phyloP scores from a whole-genome alignment of 2,888 invertebrate genomes.

The Ennomos erosarius region DNA sequence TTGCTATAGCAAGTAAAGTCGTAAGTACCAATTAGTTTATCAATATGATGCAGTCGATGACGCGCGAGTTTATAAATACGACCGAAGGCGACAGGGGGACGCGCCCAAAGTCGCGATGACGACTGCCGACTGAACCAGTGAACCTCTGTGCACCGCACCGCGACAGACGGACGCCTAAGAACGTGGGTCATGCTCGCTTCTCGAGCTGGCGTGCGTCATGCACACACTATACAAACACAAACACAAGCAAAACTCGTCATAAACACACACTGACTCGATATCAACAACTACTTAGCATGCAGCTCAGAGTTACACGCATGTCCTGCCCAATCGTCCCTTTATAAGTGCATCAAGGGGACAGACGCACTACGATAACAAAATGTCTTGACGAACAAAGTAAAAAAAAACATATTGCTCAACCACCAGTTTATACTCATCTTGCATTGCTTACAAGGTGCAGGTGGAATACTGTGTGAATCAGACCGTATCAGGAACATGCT shows the following conservation, averaged over 20 bases:
- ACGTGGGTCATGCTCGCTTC: conserved; percentile 57
- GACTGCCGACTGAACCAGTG: conserved; percentile 64
- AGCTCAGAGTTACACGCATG: conserved; percentile 52
- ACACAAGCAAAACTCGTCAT: conserved; percentile 52
- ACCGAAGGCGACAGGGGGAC: conserved; percentile 77
- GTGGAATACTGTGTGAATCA: conserved; percentile 32
- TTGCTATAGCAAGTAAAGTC: conserved; percentile 40
- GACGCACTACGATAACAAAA: conserved; percentile 21
- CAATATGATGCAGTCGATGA: conserved; percentile 66
- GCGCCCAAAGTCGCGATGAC: conserved; percentile 73
- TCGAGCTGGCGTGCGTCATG: conserved; percentile 71
- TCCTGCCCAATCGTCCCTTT: conserved; percentile 48
- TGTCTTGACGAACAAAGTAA: conserved; percentile 6
- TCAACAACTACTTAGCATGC: conserved; percentile 69
- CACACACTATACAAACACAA: conserved; percentile 53
- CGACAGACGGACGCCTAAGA: conserved; percentile 70
- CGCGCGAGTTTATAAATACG: conserved; percentile 77
- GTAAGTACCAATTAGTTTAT: conserved; percentile 64
- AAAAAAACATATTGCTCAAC: conserved; percentile 1
- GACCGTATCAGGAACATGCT: conserved; percentile 38
- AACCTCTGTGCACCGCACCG: conserved; percentile 54
- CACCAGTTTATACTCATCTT: not conserved
- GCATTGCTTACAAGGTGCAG: conserved; percentile 12
- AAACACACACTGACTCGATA: conserved; percentile 57
- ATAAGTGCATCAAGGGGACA: conserved; percentile 15